Conservation (phyloP, 2,797 vertebrate species). For the Nasua narica region DNA sequence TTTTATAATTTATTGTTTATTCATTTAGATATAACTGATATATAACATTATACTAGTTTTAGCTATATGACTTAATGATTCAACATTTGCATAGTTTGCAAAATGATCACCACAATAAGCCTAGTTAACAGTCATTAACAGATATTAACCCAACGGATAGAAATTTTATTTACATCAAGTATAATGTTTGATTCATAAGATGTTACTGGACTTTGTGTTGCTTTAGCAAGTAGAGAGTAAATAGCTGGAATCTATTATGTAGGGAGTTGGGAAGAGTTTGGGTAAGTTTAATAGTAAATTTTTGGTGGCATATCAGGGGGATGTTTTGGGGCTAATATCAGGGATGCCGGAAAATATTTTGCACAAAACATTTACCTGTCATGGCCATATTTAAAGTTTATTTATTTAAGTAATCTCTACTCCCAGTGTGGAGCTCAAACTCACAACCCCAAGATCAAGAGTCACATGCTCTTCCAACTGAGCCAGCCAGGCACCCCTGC, state of each 20-base stretch:
- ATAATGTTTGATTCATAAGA: background rate
- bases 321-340: background rate
- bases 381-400: background rate
- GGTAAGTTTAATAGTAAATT: background rate
- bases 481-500: background rate
- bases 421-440: background rate
- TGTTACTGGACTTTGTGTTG: background rate
- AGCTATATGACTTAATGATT: background rate
- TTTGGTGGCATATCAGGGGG: background rate
- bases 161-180: background rate
- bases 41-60: background rate
- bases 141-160: background rate
- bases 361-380: background rate
- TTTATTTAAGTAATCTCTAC: background rate
- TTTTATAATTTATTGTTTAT: background rate
- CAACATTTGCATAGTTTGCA: background rate
- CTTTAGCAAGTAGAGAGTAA: background rate
- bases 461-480: background rate
- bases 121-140: background rate
- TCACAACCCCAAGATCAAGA: background rate
- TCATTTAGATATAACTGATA: background rate
- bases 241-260: background rate
- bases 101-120: background rate
- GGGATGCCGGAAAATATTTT: background rate
- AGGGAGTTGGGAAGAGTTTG: background rate